These are phyloP conservation scores for Campylorhamphus procurvoides DNA, from an alignment of 2,113 vertebrate genomes.

Conservation along the genomic window DNA sequence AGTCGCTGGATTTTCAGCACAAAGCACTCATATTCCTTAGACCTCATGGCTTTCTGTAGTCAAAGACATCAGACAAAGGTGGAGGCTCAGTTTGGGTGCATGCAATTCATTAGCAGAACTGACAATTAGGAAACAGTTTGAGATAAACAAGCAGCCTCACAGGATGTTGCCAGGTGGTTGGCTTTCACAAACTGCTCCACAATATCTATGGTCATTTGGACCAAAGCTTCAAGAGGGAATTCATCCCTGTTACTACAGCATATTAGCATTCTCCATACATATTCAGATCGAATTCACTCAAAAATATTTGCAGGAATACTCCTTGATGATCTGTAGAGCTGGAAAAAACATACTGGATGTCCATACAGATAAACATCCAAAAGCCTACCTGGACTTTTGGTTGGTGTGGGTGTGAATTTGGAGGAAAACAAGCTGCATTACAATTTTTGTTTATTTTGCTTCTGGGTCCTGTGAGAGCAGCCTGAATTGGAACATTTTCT, in stretches of 20 bases:
- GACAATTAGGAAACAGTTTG: neutral
- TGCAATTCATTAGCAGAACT: neutral
- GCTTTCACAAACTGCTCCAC: neutral
- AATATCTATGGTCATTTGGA: neutral
- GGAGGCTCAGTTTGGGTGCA: neutral
- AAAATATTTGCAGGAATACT: neutral
- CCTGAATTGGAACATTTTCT: neutral
- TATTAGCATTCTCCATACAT: neutral
- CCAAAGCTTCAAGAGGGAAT: neutral
- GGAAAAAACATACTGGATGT: neutral
- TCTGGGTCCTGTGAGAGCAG: neutral
- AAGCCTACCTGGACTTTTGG: neutral
- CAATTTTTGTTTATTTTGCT: neutral
- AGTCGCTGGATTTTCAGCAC: slow-evolving; percentile 91
- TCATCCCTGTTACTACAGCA: neutral
- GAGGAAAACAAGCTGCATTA: neutral
- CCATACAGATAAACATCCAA: neutral
- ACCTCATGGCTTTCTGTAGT: slow-evolving; percentile 79
- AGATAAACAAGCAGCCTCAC: neutral
- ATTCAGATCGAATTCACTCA: neutral
- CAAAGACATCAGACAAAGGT: slow-evolving; percentile 22
- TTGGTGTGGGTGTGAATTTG: neutral
- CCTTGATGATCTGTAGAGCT: neutral
- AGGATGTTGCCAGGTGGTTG: neutral
- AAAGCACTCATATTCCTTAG: slow-evolving; percentile 90